A percentile compares a stretch with the other conserved stretches of the same genome.
Evolutionary conservation across 2,113 vertebrate genomes (phyloP).

Genomic region (Dryoscopus gambensis): DNA sequence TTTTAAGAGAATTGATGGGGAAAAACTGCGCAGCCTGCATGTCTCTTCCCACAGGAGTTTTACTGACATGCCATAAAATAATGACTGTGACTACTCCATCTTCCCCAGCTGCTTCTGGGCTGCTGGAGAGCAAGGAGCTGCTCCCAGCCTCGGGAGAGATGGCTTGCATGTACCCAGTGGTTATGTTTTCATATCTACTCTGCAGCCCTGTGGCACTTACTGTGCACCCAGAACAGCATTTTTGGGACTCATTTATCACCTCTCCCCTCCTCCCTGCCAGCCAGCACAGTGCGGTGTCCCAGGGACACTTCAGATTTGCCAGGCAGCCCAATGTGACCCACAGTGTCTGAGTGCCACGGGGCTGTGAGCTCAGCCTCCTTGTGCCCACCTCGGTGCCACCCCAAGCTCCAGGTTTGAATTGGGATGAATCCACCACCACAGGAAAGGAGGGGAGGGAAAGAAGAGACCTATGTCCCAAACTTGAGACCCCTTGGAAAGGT

Average conservation of each 20-base stretch:
- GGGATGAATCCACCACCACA: background rate
- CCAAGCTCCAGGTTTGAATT: background rate
- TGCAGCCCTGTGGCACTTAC: background rate
- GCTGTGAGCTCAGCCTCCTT: background rate
- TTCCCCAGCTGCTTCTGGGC: background rate
- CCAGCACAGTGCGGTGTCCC: background rate
- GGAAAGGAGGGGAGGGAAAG: background rate
- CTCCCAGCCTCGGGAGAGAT: background rate
- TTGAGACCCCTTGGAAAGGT: background rate
- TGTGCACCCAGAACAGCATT: background rate
- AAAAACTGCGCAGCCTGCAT: background rate
- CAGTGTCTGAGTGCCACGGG: rapidly evolving
- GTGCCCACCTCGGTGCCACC: rapidly evolving
- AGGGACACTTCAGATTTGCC: background rate
- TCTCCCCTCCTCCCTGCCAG: background rate
- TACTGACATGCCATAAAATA: background rate
- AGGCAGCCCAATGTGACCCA: background rate
- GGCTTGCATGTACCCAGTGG: rapidly evolving
- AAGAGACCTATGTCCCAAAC: background rate
- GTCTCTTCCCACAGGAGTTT: background rate
- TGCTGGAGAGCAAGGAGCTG: background rate
- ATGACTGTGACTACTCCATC: background rate
- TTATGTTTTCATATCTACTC: background rate
- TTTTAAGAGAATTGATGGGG: background rate
- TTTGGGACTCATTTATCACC: background rate